Conservation (phyloP, 1,140 invertebrate genomes). For the Aphaenogaster floridana region DNA sequence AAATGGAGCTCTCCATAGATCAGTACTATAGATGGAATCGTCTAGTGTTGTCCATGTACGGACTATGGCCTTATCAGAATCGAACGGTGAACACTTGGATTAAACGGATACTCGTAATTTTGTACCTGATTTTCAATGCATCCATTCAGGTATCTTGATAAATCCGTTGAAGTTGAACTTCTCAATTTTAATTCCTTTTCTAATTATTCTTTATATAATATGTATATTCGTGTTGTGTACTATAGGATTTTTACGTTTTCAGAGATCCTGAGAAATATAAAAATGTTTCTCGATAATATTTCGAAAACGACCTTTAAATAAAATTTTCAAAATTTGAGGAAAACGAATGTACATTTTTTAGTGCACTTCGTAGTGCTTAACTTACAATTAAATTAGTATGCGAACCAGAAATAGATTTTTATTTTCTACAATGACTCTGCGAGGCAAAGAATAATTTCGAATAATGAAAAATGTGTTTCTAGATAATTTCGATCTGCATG, state of each 20-base stretch:
- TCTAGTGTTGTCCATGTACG: constrained; percentile 30
- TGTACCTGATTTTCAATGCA: not conserved
- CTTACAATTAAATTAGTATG: not conserved
- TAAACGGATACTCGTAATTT: not conserved
- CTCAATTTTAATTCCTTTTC: not conserved
- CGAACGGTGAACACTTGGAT: not conserved
- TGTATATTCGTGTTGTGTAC: not conserved
- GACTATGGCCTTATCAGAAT: constrained; percentile 43
- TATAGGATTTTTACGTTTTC: not conserved
- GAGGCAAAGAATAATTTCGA: not conserved
- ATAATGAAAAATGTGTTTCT: constrained; percentile 7
- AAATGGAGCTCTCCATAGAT: constrained; percentile 28
- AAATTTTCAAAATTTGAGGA: not conserved
- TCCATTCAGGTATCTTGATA: not conserved
- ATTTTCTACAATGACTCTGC: not conserved
- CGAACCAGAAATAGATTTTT: not conserved
- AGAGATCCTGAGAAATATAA: not conserved
- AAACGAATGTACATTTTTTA: not conserved
- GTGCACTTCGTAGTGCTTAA: not conserved
- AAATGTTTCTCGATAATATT: not conserved
- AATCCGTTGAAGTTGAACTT: not conserved
- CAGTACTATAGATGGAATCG: constrained; percentile 45
- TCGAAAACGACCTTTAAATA: not conserved
- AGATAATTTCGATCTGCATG: not conserved
- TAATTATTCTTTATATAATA: not conserved